phyloP scores from a whole-genome alignment of 2,113 vertebrate species.

The Euleptes europaea region DNA sequence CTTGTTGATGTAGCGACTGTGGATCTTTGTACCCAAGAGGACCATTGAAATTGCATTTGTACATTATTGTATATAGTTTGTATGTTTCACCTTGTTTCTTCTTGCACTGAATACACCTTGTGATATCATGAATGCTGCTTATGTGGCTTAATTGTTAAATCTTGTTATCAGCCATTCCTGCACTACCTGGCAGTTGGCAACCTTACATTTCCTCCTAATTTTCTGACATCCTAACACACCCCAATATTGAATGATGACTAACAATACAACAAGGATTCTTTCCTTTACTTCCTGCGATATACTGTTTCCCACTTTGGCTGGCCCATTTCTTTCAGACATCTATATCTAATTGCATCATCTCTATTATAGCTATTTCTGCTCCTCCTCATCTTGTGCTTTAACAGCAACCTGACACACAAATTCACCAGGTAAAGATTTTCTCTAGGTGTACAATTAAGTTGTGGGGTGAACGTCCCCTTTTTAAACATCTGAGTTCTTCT shows the following conservation, averaged over 20 bases:
- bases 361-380: conserved; percentile 28
- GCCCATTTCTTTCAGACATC: conserved; percentile 50
- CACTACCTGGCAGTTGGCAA: too few species aligned
- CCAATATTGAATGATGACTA: conserved; percentile 53
- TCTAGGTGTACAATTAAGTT: background rate
- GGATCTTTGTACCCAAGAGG: too few species aligned
- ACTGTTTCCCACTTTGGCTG: conserved; percentile 45
- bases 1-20: too few species aligned
- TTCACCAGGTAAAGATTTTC: background rate
- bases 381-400: background rate
- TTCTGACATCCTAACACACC: conserved; percentile 65
- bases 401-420: background rate
- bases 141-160: too few species aligned
- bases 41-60: too few species aligned
- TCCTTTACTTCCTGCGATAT: conserved; percentile 59
- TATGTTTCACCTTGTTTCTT: too few species aligned
- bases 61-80: too few species aligned
- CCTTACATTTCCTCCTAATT: conserved; percentile 64
- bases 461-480: background rate
- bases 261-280: conserved; percentile 63
- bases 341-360: conserved; percentile 60
- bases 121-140: too few species aligned
- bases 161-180: too few species aligned
- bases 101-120: too few species aligned
- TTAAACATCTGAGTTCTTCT: background rate